A percentile compares a stretch with the other conserved stretches of the same genome.
These are phyloP conservation scores for Holocentrus rufus DNA, from an alignment of 2,797 vertebrate species.

Conservation along the genomic window DNA sequence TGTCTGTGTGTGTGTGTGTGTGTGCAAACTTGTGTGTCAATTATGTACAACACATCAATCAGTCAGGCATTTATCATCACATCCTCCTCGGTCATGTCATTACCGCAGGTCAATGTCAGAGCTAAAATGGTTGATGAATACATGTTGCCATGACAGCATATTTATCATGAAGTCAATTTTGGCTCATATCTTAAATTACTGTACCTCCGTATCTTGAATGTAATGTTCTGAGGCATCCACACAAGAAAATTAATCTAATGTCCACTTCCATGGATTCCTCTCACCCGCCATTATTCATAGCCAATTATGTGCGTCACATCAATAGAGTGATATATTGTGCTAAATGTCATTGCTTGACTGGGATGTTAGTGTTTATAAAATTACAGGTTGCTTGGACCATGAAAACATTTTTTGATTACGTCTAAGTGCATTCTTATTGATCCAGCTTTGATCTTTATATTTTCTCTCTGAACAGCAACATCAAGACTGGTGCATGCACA, in stretches of 20 bases:
- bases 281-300: slow-evolving; percentile 25
- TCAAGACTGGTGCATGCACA: slow-evolving; percentile 3
- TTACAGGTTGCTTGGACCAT: background rate
- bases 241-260: slow-evolving; percentile 30
- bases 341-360: background rate
- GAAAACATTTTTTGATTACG: background rate
- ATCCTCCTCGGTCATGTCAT: no score
- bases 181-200: no score
- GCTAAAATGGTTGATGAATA: background rate
- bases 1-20: no score
- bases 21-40: no score
- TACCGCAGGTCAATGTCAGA: background rate
- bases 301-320: slow-evolving; percentile 10
- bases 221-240: slow-evolving; percentile 11
- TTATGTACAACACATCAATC: no score
- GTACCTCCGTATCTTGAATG: background rate
- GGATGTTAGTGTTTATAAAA: background rate
- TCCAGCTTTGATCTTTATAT: slow-evolving; percentile 33
- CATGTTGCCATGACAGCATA: background rate
- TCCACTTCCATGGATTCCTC: slow-evolving; percentile 18
- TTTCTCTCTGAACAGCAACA: slow-evolving; percentile 12
- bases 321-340: background rate
- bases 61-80: no score
- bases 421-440: slow-evolving; percentile 32
- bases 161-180: background rate